Percentiles rank a stretch among this genome's conserved stretches.
Evolutionary conservation across 2,113 vertebrate genomes (phyloP).

Genomic region (Columba janthina): DNA sequence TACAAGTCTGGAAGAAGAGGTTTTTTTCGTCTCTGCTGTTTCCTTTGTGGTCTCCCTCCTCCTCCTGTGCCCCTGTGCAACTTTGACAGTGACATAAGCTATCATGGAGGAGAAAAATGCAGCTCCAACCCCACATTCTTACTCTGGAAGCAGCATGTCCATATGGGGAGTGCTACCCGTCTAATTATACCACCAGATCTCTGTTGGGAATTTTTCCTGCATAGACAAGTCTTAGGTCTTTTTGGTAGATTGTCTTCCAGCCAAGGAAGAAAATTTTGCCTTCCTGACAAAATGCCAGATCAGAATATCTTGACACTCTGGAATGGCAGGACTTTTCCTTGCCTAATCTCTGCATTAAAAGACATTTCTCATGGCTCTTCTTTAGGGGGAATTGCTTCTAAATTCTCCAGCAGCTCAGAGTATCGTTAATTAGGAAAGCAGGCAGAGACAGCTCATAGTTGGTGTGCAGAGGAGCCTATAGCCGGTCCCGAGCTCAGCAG

Average conservation of each 20-base stretch:
- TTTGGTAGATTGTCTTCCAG: slow-evolving; percentile 2
- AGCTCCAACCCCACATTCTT: slow-evolving; percentile 14
- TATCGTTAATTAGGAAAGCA: background rate
- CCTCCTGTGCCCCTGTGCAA: background rate
- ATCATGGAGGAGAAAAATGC: background rate
- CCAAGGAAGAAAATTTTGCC: background rate
- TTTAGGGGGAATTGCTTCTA: background rate
- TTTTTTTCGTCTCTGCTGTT: background rate
- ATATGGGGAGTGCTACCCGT: background rate
- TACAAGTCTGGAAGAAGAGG: background rate
- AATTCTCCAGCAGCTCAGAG: background rate
- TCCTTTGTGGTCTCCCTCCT: background rate
- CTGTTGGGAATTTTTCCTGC: slow-evolving; percentile 30
- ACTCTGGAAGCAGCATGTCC: slow-evolving; percentile 39
- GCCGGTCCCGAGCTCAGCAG: background rate
- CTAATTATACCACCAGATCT: slow-evolving; percentile 38
- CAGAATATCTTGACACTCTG: slow-evolving; percentile 10
- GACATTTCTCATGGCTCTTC: background rate
- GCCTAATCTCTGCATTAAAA: background rate
- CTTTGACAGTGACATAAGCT: slow-evolving; percentile 18
- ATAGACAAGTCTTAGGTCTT: slow-evolving; percentile 44
- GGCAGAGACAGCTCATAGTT: background rate
- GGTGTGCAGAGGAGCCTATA: background rate
- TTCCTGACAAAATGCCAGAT: slow-evolving; percentile 27
- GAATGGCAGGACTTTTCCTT: background rate